Evolutionary conservation across 2,797 vertebrate species (phyloP).

Genomic region (Dicrostonyx torquatus): DNA sequence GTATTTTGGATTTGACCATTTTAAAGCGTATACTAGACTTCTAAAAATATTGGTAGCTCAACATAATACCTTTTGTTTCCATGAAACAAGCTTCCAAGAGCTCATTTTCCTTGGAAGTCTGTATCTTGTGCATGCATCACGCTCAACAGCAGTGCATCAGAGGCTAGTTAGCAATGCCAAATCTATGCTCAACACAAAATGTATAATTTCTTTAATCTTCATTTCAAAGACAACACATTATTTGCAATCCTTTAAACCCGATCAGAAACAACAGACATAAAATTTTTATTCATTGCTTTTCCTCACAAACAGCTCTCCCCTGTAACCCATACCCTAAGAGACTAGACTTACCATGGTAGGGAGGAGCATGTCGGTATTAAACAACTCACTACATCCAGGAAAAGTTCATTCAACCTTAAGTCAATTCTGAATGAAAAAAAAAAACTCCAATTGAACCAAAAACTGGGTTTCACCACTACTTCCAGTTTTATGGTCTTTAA

Average conservation of each 20-base stretch:
- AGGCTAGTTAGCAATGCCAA: neutral
- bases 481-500: conserved; percentile 25
- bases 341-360: neutral
- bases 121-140: neutral
- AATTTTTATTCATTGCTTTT: conserved; percentile 9
- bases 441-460: neutral
- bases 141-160: neutral
- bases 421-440: conserved; percentile 29
- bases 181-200: neutral
- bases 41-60: neutral
- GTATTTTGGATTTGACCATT: neutral
- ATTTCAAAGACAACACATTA: neutral
- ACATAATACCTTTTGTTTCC: conserved; percentile 17
- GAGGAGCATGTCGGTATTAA: neutral
- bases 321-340: neutral
- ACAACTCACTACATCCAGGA: neutral
- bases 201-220: conserved; percentile 4
- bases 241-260: neutral
- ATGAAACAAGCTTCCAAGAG: conserved; percentile 22
- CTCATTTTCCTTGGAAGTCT: conserved; percentile 43
- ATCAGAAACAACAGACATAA: neutral
- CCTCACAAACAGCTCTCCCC: neutral
- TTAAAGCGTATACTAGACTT: conserved; percentile 14
- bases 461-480: neutral
- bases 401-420: neutral